Base-by-base conservation (phyloP, 30 jellyfish, hydroid and myxozoan genomes). In the Phacellophora camtschatica region DNA sequence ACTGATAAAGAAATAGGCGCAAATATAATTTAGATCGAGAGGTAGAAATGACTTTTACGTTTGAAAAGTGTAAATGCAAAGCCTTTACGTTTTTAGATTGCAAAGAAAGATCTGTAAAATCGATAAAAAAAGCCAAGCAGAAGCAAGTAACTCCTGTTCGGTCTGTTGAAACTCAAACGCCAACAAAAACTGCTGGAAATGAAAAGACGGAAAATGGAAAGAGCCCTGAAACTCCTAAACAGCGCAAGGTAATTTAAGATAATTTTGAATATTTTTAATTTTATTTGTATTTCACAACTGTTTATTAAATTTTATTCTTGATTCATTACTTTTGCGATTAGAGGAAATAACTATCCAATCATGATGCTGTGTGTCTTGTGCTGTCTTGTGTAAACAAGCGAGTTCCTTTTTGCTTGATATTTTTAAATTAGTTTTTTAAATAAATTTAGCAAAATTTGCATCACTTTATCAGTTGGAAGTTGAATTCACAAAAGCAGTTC, bases 151-250 rank as follows among this genome's bases (percentile, higher is more conserved):
- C 91, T 3, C 91, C 91, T 7, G 77, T 65, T 25, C 58, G 81
- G 20, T 64, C 91, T 5, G 74, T 80, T 4, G 91, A 80, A 54
- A 80, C 91, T 7, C 91, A 80, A 32, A 80, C 91, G 2, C 91
- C 91, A 23, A 28, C 84, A 4, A 65, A 80, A 28, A n/a, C 36
- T 3, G 70, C 46, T 16, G 80, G 24, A 6, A 50, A 39, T 11
- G 36, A 35, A 33, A 49, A 34, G 20, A 49, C 50, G 20, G 73
- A 31, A 22, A 34, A 49, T 4, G 22, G 16, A 4, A 24, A 32
- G 8, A 73, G 74, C 51, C 74, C 91, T 16, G 61, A 66, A 45
- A 25, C 91, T 13, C 90, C 82, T 20, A 45, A 45, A 31, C 45
- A 33, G 11, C 27, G 23, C 22, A 71, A 53, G 85, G 81, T 39